These are phyloP conservation scores for Leptodactylus fallax DNA, from an alignment of 2,797 vertebrate genomes.

Conservation along the genomic window DNA sequence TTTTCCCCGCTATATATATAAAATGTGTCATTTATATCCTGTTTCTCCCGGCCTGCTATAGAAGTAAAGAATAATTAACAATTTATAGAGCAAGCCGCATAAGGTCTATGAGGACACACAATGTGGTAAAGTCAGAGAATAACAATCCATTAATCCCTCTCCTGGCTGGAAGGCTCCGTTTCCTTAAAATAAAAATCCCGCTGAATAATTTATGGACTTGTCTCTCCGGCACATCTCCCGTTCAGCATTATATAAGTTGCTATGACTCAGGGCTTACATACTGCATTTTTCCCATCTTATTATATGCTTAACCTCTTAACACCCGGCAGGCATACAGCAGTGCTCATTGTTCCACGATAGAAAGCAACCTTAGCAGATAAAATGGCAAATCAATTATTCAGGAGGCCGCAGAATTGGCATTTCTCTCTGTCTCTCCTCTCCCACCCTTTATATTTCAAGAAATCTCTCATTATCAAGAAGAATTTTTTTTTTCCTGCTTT, in stretches of 20 bases:
- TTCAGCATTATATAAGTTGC: neutral
- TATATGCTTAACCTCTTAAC: constrained; percentile 48
- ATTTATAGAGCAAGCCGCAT: constrained; percentile 19
- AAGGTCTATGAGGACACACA: constrained; percentile 11
- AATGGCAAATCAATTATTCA: constrained; percentile 49
- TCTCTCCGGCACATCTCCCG: constrained; percentile 6
- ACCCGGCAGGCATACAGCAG: neutral
- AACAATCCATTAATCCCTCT: constrained; percentile 41
- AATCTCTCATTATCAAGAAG: neutral
- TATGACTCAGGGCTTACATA: constrained; percentile 5
- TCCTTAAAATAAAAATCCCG: neutral
- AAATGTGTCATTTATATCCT: neutral
- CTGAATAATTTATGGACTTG: constrained; percentile 42
- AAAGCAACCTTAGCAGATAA: constrained; percentile 9
- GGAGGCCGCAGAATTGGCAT: constrained; percentile 24
- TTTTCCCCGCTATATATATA: too few species aligned
- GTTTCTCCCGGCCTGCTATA: neutral
- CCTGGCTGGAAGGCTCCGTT: constrained; percentile 13
- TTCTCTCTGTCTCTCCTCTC: constrained; percentile 20
- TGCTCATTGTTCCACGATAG: constrained; percentile 10
- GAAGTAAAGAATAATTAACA: constrained; percentile 30
- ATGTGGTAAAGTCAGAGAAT: neutral
- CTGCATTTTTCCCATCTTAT: neutral
- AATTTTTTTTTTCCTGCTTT: neutral
- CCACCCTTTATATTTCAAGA: constrained; percentile 20